These are phyloP conservation scores for Mormyrops boulengeri DNA, from an alignment of 2,797 vertebrate species.

Conservation along the genomic window DNA sequence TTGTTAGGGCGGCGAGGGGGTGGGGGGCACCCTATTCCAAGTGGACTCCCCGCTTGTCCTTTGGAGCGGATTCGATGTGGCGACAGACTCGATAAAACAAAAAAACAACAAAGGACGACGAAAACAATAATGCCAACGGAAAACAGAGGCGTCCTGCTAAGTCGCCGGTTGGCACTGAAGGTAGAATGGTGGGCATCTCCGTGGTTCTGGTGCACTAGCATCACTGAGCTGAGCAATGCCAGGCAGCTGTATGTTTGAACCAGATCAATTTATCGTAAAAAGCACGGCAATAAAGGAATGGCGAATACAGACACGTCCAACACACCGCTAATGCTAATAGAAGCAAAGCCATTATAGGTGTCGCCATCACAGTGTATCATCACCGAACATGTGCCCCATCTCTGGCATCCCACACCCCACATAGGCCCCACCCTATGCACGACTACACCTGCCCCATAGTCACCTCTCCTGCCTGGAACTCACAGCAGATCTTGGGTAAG, in stretches of 20 bases:
- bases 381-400: neutral
- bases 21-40: neutral
- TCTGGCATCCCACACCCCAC: neutral
- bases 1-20: neutral
- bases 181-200: neutral
- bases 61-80: neutral
- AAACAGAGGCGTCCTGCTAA: neutral
- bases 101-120: neutral
- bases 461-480: conserved; percentile 6
- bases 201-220: neutral
- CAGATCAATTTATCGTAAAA: neutral
- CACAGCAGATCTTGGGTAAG: conserved; percentile 1
- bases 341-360: neutral
- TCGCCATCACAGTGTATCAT: neutral
- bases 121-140: neutral
- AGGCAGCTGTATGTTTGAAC: neutral
- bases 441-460: neutral
- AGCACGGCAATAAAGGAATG: neutral
- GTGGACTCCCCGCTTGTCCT: neutral
- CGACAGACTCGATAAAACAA: neutral
- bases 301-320: neutral
- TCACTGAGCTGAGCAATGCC: conserved; percentile 1
- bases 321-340: neutral
- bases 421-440: neutral
- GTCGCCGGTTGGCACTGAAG: neutral